phyloP scores from a whole-genome alignment of 2,797 vertebrate species.

The Centroberyx gerrardi region DNA sequence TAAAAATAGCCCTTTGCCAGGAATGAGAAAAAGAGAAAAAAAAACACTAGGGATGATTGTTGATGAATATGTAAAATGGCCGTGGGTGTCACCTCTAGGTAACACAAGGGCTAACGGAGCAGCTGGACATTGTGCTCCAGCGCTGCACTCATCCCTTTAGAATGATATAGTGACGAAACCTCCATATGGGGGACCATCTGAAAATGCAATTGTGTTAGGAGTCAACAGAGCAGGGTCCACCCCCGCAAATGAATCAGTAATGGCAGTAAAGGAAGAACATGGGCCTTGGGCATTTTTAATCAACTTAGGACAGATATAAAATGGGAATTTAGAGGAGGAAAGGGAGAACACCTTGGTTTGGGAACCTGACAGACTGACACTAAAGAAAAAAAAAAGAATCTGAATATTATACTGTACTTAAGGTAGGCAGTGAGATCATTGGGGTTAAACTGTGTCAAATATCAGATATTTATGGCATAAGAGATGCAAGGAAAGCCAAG shows the following conservation, averaged over 20 bases:
- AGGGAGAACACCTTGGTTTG: constrained; percentile 22
- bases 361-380: constrained; percentile 21
- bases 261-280: constrained; percentile 48
- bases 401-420: constrained; percentile 5
- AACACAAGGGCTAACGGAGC: constrained; percentile 70
- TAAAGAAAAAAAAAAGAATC: constrained; percentile 32
- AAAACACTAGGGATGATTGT: constrained; percentile 56
- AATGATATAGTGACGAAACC: constrained; percentile 65
- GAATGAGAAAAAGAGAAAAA: constrained; percentile 31
- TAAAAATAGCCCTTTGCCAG: constrained; percentile 75
- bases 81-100: constrained; percentile 82
- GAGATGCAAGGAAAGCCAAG: not conserved
- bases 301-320: constrained; percentile 52
- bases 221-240: constrained; percentile 76
- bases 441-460: not conserved
- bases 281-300: constrained; percentile 57
- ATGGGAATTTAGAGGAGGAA: constrained; percentile 41
- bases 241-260: constrained; percentile 63
- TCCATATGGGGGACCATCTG: constrained; percentile 82
- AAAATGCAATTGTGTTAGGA: constrained; percentile 82
- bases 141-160: constrained; percentile 61
- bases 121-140: constrained; percentile 76
- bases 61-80: constrained; percentile 80
- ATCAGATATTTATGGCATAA: not conserved
- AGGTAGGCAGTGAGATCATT: not conserved